Evolutionary conservation across 2,888 invertebrate species (phyloP).

Genomic region (Vanessa cardui): DNA sequence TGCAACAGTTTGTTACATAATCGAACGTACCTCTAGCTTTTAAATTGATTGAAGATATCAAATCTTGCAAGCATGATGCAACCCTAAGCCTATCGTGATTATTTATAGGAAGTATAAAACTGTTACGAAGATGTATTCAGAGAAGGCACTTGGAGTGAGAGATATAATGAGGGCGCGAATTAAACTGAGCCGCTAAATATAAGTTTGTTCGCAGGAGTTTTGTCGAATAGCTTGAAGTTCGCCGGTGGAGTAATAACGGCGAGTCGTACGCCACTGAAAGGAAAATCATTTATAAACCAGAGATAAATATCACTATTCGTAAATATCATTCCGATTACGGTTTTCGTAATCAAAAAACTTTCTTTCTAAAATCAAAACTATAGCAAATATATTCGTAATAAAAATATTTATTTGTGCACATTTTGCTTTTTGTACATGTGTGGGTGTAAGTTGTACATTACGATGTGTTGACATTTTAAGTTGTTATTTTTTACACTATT

Average conservation of each 20-base stretch:
- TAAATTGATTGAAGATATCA: constrained; percentile 13
- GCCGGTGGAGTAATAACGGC: constrained; percentile 90
- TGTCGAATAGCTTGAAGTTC: constrained; percentile 89
- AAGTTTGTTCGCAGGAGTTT: constrained; percentile 93
- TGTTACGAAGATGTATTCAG: constrained; percentile 50
- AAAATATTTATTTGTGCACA: too few relatives aligned
- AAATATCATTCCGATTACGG: too few relatives aligned
- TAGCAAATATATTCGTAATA: too few relatives aligned
- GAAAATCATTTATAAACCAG: constrained; percentile 35
- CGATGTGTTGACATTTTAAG: too few relatives aligned
- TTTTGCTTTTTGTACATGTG: too few relatives aligned
- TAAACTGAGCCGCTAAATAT: constrained; percentile 85
- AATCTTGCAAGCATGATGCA: constrained; percentile 11
- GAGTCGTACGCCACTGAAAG: constrained; percentile 89
- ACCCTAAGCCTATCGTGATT: constrained; percentile 3
- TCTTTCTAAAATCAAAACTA: too few relatives aligned
- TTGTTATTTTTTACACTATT: too few relatives aligned
- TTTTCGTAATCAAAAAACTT: too few relatives aligned
- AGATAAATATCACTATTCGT: background rate
- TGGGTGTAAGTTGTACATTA: too few relatives aligned
- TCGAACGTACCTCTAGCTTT: constrained; percentile 37
- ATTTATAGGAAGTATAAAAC: constrained; percentile 36
- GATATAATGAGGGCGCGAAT: constrained; percentile 50
- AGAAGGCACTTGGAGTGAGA: constrained; percentile 67
- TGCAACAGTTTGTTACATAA: constrained; percentile 27